Conservation (phyloP, 2,797 vertebrate genomes). For the Danio jaintianensis region DNA sequence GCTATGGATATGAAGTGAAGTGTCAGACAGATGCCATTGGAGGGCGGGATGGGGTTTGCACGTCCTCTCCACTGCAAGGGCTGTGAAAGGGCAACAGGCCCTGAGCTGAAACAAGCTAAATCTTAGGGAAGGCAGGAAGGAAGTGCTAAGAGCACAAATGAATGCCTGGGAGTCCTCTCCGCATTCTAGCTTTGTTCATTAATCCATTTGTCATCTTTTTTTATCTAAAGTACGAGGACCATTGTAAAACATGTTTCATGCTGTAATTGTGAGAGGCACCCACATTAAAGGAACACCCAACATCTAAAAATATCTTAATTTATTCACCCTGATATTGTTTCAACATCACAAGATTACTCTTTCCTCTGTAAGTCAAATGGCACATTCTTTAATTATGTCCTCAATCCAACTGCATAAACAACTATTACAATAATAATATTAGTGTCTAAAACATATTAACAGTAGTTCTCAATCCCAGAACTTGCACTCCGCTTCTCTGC, state of each 20-base stretch:
- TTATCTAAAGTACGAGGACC: neutral
- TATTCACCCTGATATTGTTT: neutral
- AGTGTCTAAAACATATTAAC: no score
- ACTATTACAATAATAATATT: neutral
- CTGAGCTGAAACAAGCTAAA: neutral
- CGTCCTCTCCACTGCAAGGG: slow-evolving; percentile 6
- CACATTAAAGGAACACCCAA: neutral
- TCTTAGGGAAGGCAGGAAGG: slow-evolving; percentile 21
- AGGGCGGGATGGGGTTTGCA: slow-evolving; percentile 15
- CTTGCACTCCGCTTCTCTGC: no score
- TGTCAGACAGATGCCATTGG: slow-evolving; percentile 23
- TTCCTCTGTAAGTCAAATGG: neutral
- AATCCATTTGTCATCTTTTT: slow-evolving; percentile 32
- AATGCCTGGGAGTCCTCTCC: slow-evolving; percentile 20
- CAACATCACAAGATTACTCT: neutral
- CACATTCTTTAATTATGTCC: neutral
- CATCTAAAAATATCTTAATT: neutral
- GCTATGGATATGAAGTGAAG: slow-evolving; percentile 25
- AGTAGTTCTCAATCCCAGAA: no score
- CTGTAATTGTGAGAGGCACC: neutral
- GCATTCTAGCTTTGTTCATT: neutral
- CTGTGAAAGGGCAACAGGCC: neutral
- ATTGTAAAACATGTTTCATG: neutral
- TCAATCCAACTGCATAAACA: neutral
- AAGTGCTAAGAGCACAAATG: slow-evolving; percentile 9